Conservation (phyloP, 2,113 vertebrate species). For the Ophthalmolycus amberensis region DNA sequence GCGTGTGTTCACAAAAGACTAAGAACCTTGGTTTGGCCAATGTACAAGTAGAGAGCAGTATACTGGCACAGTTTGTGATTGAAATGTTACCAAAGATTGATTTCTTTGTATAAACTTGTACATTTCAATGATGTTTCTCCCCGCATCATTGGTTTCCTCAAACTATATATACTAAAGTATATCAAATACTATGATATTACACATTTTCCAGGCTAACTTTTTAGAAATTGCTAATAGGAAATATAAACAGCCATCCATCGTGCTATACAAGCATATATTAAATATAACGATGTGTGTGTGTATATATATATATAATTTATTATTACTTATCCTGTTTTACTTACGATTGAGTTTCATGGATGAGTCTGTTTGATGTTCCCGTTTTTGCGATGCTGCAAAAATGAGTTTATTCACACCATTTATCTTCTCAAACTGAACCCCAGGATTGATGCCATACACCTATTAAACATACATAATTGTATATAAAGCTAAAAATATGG, state of each 20-base stretch:
- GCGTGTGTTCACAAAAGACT: neutral
- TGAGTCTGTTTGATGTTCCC: neutral
- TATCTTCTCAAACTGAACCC: slow-evolving; percentile 7
- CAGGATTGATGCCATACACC: neutral
- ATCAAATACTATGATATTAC: no score
- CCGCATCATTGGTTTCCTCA: neutral
- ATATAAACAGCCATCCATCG: neutral
- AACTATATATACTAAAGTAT: no score
- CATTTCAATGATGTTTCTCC: neutral
- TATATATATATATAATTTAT: neutral
- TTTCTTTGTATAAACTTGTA: slow-evolving; percentile 3
- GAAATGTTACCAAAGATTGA: neutral
- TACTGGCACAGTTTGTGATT: neutral
- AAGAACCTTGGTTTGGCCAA: neutral
- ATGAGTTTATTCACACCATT: slow-evolving; percentile 16
- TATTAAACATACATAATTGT: neutral
- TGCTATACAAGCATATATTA: neutral
- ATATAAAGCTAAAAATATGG: neutral
- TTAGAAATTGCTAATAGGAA: neutral
- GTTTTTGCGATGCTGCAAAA: slow-evolving; percentile 1
- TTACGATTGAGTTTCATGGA: neutral
- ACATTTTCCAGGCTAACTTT: neutral
- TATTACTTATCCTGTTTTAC: neutral
- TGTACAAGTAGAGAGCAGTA: neutral
- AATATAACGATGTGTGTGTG: neutral